Evolutionary conservation across 2,797 vertebrate genomes (phyloP).

Genomic region (Sebastiscus albofasciatus): DNA sequence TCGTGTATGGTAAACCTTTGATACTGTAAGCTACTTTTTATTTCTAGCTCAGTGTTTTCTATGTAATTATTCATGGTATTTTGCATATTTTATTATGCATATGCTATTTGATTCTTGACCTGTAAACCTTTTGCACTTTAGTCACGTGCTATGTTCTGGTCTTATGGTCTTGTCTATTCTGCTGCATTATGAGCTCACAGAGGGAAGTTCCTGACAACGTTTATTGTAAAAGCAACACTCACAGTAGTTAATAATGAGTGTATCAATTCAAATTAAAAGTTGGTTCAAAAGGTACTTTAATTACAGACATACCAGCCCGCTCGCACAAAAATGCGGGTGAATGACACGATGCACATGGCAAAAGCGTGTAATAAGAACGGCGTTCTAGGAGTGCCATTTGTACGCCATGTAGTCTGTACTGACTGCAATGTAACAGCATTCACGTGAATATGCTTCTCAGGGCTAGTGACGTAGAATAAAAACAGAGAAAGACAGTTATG

Average conservation of each 20-base stretch:
- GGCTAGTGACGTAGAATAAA: no score
- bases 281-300: background rate
- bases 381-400: no score
- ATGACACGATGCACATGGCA: no score
- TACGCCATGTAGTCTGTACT: no score
- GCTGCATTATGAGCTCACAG: background rate
- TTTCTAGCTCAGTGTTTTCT: background rate
- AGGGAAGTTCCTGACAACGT: background rate
- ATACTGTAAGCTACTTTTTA: background rate
- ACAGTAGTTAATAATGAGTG: background rate
- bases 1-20: no score
- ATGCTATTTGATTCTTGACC: background rate
- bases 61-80: background rate
- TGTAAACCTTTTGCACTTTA: background rate
- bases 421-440: no score
- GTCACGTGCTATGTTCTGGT: no score
- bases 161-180: background rate
- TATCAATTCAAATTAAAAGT: background rate
- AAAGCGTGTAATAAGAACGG: no score
- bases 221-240: background rate
- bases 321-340: no score
- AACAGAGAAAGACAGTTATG: no score
- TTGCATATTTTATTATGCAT: no score
- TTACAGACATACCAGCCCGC: background rate
- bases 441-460: no score